Conservation (phyloP, 2,797 vertebrate species). For the Acanthornis magna region DNA sequence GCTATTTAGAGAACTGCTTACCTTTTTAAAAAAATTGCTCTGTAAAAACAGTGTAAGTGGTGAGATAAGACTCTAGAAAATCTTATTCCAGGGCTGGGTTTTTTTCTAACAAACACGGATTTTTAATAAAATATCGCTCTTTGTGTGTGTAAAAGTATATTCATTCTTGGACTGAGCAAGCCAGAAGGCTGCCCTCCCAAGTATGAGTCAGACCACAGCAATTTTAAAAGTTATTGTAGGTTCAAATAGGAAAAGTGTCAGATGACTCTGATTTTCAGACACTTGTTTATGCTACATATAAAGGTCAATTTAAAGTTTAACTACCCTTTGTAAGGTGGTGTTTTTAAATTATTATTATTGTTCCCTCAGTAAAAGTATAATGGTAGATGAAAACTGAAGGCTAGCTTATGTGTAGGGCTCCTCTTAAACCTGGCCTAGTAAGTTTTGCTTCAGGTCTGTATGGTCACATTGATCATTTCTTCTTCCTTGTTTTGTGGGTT, state of each 20-base stretch:
- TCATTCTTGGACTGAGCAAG: not conserved
- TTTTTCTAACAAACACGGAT: not conserved
- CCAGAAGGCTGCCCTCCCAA: not conserved
- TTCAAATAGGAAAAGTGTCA: not conserved
- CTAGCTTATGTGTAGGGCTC: not conserved
- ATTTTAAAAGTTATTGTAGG: not conserved
- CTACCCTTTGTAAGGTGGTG: not conserved
- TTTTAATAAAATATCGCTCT: not conserved
- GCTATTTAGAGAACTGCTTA: not conserved
- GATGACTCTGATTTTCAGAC: not conserved
- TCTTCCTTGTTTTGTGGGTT: not conserved
- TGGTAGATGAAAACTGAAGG: not conserved
- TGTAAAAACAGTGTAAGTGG: not conserved
- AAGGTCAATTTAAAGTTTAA: not conserved
- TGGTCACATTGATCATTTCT: fast-evolving
- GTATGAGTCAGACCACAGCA: not conserved
- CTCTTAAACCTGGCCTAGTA: not conserved
- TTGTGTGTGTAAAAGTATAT: not conserved
- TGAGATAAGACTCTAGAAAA: not conserved
- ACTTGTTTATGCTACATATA: not conserved
- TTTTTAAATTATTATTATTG: not conserved
- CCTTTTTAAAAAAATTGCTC: not conserved
- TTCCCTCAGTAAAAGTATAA: not conserved
- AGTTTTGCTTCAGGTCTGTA: not conserved
- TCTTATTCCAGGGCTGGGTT: not conserved